Evolutionary conservation across 2,113 vertebrate genomes (phyloP).

Genomic region (Podarcis muralis): DNA sequence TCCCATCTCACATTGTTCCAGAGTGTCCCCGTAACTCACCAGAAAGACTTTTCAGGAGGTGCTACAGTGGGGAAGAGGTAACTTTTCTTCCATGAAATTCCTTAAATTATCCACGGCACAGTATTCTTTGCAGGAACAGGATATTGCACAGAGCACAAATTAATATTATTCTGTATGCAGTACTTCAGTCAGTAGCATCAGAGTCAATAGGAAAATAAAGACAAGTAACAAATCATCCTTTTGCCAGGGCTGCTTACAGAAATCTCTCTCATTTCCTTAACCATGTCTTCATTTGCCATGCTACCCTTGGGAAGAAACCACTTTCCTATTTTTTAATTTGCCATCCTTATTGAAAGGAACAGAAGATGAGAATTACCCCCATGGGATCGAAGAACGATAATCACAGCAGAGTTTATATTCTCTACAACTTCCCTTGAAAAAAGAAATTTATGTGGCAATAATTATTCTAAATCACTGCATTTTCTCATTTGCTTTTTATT

Average conservation of each 20-base stretch:
- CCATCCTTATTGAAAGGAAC: constrained; percentile 11
- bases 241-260: background rate
- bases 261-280: background rate
- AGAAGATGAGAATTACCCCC: constrained; percentile 20
- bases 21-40: background rate
- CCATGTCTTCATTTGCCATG: background rate
- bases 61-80: background rate
- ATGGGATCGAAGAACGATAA: background rate
- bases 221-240: background rate
- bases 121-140: background rate
- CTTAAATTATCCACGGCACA: background rate
- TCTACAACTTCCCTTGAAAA: background rate
- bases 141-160: background rate
- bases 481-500: background rate
- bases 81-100: too few relatives aligned
- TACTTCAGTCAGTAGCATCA: background rate
- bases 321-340: background rate
- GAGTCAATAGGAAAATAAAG: background rate
- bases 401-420: constrained; percentile 7
- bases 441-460: background rate
- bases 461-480: background rate
- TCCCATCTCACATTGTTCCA: background rate
- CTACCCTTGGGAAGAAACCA: background rate
- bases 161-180: background rate
- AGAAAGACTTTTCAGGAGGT: background rate